Evolutionary conservation across 2,888 invertebrate species (phyloP).

Genomic region (Drosophila emarginata): DNA sequence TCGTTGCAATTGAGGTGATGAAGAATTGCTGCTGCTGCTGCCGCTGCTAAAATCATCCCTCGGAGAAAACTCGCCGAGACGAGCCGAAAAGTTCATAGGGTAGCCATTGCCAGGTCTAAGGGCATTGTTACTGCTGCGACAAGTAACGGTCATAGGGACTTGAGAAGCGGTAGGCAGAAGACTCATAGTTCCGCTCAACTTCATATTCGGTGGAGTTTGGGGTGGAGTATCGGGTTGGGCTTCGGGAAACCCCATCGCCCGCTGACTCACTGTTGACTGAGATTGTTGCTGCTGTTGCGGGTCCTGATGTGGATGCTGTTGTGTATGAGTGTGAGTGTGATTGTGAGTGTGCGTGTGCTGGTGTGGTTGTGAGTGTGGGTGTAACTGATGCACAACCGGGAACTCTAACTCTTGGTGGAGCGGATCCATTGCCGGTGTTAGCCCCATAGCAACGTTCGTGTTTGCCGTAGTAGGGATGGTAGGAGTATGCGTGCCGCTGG

Average conservation of each 20-base stretch:
- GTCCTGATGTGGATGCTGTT: constrained; percentile 35
- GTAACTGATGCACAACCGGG: constrained; percentile 36
- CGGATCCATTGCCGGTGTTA: constrained; percentile 15
- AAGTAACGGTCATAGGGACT: constrained; percentile 84
- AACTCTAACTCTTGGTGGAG: constrained; percentile 28
- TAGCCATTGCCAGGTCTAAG: constrained; percentile 52
- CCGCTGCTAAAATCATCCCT: constrained; percentile 74
- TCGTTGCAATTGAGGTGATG: constrained; percentile 67
- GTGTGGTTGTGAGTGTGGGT: constrained; percentile 19
- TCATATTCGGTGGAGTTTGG: constrained; percentile 97
- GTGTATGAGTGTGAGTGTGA: constrained; percentile 51
- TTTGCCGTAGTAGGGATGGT: constrained; percentile 79
- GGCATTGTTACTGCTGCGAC: constrained; percentile 78
- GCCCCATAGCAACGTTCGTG: constrained; percentile 66
- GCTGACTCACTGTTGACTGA: constrained; percentile 79
- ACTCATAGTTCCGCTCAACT: constrained; percentile 90
- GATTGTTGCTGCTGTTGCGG: constrained; percentile 68
- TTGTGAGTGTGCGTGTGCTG: constrained; percentile 9
- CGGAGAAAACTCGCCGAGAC: constrained; percentile 78
- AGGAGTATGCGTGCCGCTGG: constrained; percentile 80
- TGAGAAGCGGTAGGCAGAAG: constrained; percentile 87
- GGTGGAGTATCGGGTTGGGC: constrained; percentile 94
- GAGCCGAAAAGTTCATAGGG: constrained; percentile 63
- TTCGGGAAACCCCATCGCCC: constrained; percentile 90
- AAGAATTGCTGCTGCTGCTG: constrained; percentile 67